Evolutionary conservation across 2,888 invertebrate genomes (phyloP), one percentile per base, ranked within the genome.

Genomic region (Punctoribates punctum): DNA sequence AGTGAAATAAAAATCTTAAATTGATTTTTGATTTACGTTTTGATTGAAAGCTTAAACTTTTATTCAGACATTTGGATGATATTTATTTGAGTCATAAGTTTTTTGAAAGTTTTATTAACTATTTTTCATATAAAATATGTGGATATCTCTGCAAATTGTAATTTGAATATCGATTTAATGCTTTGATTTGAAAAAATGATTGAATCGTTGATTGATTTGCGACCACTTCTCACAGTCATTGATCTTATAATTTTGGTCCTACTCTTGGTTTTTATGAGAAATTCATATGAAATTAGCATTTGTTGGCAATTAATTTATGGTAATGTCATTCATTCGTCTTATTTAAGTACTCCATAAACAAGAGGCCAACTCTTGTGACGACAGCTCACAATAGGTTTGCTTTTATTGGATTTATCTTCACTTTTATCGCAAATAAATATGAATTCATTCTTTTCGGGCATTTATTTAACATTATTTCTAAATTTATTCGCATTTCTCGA

Each of bases 301-400:
- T 57, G 57, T 57, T 57, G 23, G 15, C 27, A 62, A 62, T 62
- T 62, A 62, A 29, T 29, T 62, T 62, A 62, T 62, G 29, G 23
- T 62, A n/a, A 62, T 62, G 29, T 62, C 62, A 34, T 34, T 62
- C 29, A 62, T 62, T 62, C n/a, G n/a, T 62, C 29, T 62, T 34
- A 29, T 62, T 34, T 34, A n/a, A 62, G 62, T 34, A 57, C 57
- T 57, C 57, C n/a, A 57, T 57, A 25, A 57, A 57, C 57, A 57
- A 13, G 2, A 51, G 51, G n/a, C 11, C 2, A 20, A 42, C 1
- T 42, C 11, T 42, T 42, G 11, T 42, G 42, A 42, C 42, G 42
- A 42, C 42, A 42, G 42, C 42, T 42, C 42, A 42, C 42, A 42
- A 42, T 42, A 42, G 42, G 1, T 42, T 42, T 11, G 42, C 42